These are phyloP conservation scores for Tetragnatha versicolor DNA, from an alignment of 1,140 invertebrate genomes.

Conservation along the genomic window DNA sequence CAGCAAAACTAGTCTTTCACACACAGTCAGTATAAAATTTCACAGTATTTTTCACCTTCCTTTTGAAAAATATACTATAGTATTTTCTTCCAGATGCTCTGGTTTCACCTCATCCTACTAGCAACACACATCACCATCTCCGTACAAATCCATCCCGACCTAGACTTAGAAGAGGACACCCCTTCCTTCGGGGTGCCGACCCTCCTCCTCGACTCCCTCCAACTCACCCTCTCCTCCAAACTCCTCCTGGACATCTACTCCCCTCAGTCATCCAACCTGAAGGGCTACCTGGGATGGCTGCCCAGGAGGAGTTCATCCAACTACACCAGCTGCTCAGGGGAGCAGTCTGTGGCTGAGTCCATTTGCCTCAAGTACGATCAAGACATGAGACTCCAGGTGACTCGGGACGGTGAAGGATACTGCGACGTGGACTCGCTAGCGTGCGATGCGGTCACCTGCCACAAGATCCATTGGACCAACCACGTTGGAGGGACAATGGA, in stretches of 20 bases:
- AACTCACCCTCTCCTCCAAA: constrained; percentile 35
- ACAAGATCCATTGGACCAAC: constrained; percentile 30
- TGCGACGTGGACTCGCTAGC: constrained; percentile 8
- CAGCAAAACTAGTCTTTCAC: no score
- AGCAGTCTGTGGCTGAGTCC: background rate
- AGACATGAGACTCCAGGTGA: constrained; percentile 23
- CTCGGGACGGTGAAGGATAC: constrained; percentile 1
- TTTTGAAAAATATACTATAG: no score
- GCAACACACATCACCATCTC: background rate
- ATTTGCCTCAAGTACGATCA: constrained; percentile 26
- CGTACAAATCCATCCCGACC: background rate
- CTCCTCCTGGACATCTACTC: constrained; percentile 28
- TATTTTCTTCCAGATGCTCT: constrained; percentile 18
- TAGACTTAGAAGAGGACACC: background rate
- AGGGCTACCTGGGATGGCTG: constrained; percentile 44
- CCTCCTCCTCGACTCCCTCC: constrained; percentile 8
- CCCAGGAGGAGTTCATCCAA: constrained; percentile 16
- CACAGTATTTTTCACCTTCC: no score
- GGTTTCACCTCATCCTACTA: background rate
- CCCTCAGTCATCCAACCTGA: background rate
- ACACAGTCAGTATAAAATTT: no score
- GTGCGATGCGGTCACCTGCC: constrained; percentile 25
- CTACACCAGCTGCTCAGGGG: constrained; percentile 16
- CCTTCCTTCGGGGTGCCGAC: constrained; percentile 24
- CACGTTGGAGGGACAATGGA: constrained; percentile 65